These are phyloP conservation scores for Xerus inauris DNA, from an alignment of 2,113 vertebrate species.

Conservation along the genomic window DNA sequence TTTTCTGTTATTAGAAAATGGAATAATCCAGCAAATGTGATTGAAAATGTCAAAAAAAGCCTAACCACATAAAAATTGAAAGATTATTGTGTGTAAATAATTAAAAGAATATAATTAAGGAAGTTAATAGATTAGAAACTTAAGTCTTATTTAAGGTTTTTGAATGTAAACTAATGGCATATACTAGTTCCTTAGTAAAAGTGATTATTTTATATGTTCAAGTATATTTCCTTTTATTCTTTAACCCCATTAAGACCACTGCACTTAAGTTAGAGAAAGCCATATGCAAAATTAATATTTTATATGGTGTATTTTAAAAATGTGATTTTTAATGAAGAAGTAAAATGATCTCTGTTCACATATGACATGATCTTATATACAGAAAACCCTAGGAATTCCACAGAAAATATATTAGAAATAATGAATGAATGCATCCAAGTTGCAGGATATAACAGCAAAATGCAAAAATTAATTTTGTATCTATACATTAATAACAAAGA, in stretches of 20 bases:
- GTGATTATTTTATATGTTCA: not conserved
- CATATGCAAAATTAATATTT: not conserved
- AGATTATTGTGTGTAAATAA: not conserved
- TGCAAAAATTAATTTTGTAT: not conserved
- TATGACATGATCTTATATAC: not conserved
- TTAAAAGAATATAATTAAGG: not conserved
- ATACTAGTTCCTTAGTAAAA: not conserved
- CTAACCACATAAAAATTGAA: not conserved
- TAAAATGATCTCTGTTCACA: not conserved
- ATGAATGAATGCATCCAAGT: not conserved
- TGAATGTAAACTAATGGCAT: not conserved
- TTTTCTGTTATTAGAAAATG: slow-evolving; percentile 8
- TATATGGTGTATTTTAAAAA: not conserved
- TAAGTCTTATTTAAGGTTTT: not conserved
- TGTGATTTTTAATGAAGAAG: not conserved
- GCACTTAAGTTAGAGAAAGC: not conserved
- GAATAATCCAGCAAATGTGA: not conserved
- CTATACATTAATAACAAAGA: not conserved
- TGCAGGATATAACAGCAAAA: not conserved
- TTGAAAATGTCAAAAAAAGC: not conserved
- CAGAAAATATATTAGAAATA: not conserved
- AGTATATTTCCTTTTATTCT: not conserved
- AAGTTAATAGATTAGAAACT: not conserved
- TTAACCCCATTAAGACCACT: not conserved
- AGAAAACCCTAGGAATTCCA: not conserved